A percentile compares a stretch with the other conserved stretches of the same genome.
These are phyloP conservation scores for Hyphantria cunea DNA, from an alignment of 1,140 invertebrate species.

Conservation along the genomic window DNA sequence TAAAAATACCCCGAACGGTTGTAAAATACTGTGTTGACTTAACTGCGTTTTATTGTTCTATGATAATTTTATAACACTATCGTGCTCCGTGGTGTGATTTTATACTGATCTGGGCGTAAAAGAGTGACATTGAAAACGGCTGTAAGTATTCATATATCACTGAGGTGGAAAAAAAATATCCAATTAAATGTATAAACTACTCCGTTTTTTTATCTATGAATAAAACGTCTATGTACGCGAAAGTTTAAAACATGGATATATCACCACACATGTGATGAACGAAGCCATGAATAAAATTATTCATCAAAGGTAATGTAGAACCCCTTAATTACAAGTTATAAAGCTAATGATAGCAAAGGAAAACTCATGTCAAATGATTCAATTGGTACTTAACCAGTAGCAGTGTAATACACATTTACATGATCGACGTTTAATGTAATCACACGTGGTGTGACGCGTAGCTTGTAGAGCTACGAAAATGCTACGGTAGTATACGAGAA, in stretches of 20 bases:
- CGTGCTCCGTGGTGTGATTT: no score
- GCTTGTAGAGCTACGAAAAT: conserved; percentile 24
- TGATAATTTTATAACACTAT: conserved; percentile 30
- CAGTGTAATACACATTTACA: conserved; percentile 44
- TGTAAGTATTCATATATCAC: no score
- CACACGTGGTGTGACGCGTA: conserved; percentile 39
- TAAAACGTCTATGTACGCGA: no score
- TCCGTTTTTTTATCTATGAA: no score
- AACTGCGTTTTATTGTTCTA: conserved; percentile 29
- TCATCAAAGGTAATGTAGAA: background rate
- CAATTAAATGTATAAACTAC: no score
- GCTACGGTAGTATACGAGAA: conserved; percentile 1
- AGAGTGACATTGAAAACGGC: background rate
- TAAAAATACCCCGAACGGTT: conserved; percentile 55
- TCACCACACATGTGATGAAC: no score
- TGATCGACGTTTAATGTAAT: conserved; percentile 38
- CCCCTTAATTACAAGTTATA: background rate
- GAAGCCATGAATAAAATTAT: no score
- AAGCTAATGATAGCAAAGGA: conserved; percentile 42
- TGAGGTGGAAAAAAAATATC: no score
- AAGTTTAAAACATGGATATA: no score
- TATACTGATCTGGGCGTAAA: conserved; percentile 1
- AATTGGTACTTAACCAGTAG: conserved; percentile 64
- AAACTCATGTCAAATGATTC: conserved; percentile 25
- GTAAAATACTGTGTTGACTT: conserved; percentile 43